Percentiles rank a stretch among this genome's conserved stretches.
Evolutionary conservation across 2,797 vertebrate genomes (phyloP).

Genomic region (Morelia viridis): DNA sequence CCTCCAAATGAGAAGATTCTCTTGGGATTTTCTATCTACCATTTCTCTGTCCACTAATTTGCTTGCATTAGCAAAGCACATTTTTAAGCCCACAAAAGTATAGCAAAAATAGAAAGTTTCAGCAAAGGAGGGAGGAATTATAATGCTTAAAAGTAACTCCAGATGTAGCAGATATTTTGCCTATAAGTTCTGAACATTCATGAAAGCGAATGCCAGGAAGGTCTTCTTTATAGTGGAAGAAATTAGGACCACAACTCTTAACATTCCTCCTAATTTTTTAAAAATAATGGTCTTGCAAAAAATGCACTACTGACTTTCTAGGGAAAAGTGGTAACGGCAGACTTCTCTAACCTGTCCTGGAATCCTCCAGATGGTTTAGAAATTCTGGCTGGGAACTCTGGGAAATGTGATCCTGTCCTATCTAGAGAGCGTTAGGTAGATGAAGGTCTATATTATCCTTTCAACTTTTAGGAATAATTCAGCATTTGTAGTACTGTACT

Average conservation of each 20-base stretch:
- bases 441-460: neutral
- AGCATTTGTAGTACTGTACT: neutral
- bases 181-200: constrained; percentile 36
- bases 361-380: neutral
- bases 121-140: constrained; percentile 22
- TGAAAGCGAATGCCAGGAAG: constrained; percentile 46
- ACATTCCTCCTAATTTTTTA: constrained; percentile 45
- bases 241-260: neutral
- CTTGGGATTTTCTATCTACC: constrained; percentile 57
- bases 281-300: constrained; percentile 34
- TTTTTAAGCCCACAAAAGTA: constrained; percentile 44
- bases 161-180: constrained; percentile 33
- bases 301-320: neutral
- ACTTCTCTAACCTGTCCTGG: neutral
- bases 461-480: neutral
- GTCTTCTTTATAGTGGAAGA: neutral
- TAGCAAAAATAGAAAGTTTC: constrained; percentile 51
- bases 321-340: neutral
- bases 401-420: neutral
- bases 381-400: neutral
- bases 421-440: neutral
- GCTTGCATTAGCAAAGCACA: constrained; percentile 49
- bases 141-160: constrained; percentile 39
- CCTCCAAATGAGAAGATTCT: constrained; percentile 57
- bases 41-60: constrained; percentile 51